Evolutionary conservation across 2,113 vertebrate species (phyloP).

Genomic region (Illadopsis cleaveri): DNA sequence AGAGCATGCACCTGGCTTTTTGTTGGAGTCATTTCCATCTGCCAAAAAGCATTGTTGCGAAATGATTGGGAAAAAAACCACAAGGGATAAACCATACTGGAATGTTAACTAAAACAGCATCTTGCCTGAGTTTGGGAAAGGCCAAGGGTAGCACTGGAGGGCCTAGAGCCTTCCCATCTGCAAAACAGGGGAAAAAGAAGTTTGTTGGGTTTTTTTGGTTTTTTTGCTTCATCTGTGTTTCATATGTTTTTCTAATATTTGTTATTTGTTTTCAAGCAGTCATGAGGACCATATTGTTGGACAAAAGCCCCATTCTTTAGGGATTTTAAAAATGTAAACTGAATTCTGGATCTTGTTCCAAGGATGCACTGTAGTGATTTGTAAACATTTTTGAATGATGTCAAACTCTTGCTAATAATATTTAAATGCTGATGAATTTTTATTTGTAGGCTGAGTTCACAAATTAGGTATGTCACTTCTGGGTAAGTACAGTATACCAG

Average conservation of each 20-base stretch:
- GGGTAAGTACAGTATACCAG: background rate
- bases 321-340: background rate
- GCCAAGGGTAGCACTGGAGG: background rate
- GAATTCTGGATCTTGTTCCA: background rate
- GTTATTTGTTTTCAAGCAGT: background rate
- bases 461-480: background rate
- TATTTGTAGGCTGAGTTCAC: background rate
- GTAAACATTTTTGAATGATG: background rate
- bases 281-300: background rate
- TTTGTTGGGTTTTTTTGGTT: background rate
- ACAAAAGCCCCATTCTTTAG: background rate
- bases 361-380: background rate
- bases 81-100: background rate
- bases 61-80: slow-evolving; percentile 7
- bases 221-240: background rate
- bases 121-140: background rate
- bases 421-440: background rate
- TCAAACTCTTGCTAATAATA: background rate
- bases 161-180: background rate
- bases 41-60: slow-evolving; percentile 41
- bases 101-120: background rate
- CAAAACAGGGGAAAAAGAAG: background rate
- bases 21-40: slow-evolving; percentile 37
- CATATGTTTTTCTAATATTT: background rate
- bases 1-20: slow-evolving; percentile 59